Base-by-base conservation (phyloP, 2,797 vertebrate genomes). In the Helostoma temminkii region DNA sequence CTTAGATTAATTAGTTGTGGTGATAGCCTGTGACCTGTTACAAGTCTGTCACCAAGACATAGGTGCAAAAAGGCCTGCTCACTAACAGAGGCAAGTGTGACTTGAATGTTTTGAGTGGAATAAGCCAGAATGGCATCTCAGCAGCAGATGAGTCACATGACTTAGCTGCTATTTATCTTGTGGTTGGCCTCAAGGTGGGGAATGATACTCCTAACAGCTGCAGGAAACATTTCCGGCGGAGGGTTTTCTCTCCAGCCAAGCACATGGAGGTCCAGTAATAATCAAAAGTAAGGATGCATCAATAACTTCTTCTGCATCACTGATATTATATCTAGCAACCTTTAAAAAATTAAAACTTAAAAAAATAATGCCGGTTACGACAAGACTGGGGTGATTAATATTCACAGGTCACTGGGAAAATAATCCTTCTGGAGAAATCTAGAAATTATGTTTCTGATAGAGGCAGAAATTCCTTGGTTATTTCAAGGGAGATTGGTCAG, bases 141-240 rank as follows among this genome's bases (percentile, higher is more conserved):
- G 76, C 70, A 71, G 76, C 61, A 63, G 71, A 69, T 55, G 60
- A 58, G 75, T 91, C 89, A 89, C 21, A 16, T 93, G 91, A 86
- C 86, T 78, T 89, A 82, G 92, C 90, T 87, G 83, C 87, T 85
- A 78, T 89, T 83, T 87, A 82, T 91, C 85, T 91, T 90, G 83
- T 89, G 82, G 80, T 91, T 90, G 89, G 89, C 89, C 85, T 91
- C 78, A 86, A 89, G 85, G 88, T 90, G 86, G 90, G 78, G 85
- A 92, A 83, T 93, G 88, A 92, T 91, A 79, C 90, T 91, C 85
- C 83, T 86, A 91, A 89, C 92, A 93, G 90, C 91, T 93, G 92
- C 83, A 21, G 78, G 82, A 91, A 90, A 89, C 88, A 91, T 93
- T 93, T 93, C 91, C 89, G 86, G 82, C 63, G 28, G 46, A 84